These are phyloP conservation scores for Otis tarda DNA, from an alignment of 2,113 vertebrate genomes.

Conservation along the genomic window DNA sequence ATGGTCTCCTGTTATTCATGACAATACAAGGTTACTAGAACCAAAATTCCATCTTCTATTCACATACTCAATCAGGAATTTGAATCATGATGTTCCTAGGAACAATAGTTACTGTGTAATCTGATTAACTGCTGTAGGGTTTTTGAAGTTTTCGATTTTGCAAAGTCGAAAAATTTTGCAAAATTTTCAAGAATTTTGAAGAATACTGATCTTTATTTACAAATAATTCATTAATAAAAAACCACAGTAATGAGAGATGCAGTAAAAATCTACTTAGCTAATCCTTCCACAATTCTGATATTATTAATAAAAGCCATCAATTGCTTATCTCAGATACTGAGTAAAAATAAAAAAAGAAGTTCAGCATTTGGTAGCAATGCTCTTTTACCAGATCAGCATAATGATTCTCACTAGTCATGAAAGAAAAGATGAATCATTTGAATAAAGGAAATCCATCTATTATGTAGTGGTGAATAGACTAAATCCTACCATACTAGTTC, in stretches of 20 bases:
- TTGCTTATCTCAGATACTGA: neutral
- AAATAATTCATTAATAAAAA: neutral
- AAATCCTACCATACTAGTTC: constrained; percentile 47
- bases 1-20: neutral
- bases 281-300: neutral
- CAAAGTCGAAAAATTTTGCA: no score
- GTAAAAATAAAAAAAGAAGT: neutral
- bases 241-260: neutral
- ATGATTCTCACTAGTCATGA: neutral
- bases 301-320: constrained; percentile 25
- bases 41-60: neutral
- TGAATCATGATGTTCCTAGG: neutral
- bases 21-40: neutral
- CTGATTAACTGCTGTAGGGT: neutral
- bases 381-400: neutral
- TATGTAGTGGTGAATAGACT: neutral
- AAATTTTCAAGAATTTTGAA: neutral
- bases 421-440: constrained; percentile 19
- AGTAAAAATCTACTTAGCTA: constrained; percentile 26
- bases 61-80: neutral
- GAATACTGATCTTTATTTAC: neutral
- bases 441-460: constrained; percentile 5
- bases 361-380: neutral
- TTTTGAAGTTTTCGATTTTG: neutral
- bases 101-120: neutral